Conservation (phyloP, 2,797 vertebrate genomes). For the Thamnophis elegans region DNA sequence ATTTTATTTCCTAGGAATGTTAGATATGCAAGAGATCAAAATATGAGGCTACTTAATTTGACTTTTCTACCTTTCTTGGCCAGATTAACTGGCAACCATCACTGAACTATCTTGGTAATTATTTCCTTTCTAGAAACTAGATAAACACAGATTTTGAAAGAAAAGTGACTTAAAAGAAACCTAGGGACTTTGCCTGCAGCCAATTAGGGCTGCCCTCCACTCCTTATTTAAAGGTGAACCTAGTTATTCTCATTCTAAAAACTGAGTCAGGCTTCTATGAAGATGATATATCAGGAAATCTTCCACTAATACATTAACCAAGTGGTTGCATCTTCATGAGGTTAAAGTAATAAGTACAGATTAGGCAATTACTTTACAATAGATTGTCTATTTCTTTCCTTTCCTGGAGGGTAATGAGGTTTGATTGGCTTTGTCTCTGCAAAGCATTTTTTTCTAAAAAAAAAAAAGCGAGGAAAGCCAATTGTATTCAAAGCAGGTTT, state of each 20-base stretch:
- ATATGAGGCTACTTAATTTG: neutral
- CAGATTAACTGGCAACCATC: neutral
- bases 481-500: neutral
- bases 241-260: neutral
- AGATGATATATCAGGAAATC: neutral
- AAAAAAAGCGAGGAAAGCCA: neutral
- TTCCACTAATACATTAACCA: neutral
- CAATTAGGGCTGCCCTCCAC: too few species aligned
- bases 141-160: neutral
- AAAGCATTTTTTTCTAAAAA: neutral
- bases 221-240: neutral
- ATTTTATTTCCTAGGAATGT: neutral
- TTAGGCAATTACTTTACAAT: neutral
- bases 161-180: neutral
- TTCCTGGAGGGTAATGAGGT: neutral
- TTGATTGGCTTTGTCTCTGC: neutral
- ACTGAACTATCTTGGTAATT: neutral
- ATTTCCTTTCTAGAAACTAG: neutral
- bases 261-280: neutral
- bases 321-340: conserved; percentile 4
- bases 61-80: neutral
- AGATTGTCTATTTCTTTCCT: neutral
- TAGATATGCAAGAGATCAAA: neutral
- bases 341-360: conserved; percentile 1
- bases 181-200: accelerated